Conservation (phyloP, 2,888 invertebrate species). For the Aspidiotus rigidus region DNA sequence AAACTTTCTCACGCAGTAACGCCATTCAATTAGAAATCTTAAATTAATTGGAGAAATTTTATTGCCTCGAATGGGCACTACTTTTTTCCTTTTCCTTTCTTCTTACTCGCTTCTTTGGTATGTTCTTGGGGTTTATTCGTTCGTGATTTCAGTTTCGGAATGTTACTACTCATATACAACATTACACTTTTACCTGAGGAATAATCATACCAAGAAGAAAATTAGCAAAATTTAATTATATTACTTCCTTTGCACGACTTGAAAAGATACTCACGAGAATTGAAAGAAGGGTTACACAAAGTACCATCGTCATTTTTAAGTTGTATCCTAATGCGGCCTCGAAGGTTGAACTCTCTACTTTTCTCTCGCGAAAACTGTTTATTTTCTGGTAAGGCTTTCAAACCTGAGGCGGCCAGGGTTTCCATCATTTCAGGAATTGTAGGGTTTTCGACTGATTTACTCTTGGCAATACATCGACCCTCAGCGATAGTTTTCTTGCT, state of each 20-base stretch:
- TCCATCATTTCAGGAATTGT: conserved; percentile 91
- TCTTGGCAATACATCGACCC: conserved; percentile 75
- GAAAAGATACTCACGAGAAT: neutral
- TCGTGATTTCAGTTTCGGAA: conserved; percentile 81
- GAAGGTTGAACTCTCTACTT: conserved; percentile 74
- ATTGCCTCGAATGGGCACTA: neutral
- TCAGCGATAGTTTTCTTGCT: conserved; percentile 82
- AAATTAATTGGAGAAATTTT: no score
- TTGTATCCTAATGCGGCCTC: conserved; percentile 87
- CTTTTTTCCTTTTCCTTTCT: conserved; percentile 26
- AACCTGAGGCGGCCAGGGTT: conserved; percentile 71
- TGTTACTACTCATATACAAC: conserved; percentile 67
- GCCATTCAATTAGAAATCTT: no score
- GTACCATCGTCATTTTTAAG: conserved; percentile 82
- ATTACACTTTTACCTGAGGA: conserved; percentile 62
- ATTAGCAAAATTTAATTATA: neutral
- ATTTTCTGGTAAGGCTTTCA: conserved; percentile 81
- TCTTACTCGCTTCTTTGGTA: conserved; percentile 13
- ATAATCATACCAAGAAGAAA: neutral
- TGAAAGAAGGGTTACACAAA: conserved; percentile 53
- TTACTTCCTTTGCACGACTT: neutral
- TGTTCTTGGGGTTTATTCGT: conserved; percentile 47
- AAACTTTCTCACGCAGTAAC: no score
- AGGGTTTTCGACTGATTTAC: conserved; percentile 87
- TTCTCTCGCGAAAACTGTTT: conserved; percentile 84